These are phyloP conservation scores for Caenorhabditis latens DNA, from an alignment of 1,140 invertebrate genomes.

Conservation along the genomic window DNA sequence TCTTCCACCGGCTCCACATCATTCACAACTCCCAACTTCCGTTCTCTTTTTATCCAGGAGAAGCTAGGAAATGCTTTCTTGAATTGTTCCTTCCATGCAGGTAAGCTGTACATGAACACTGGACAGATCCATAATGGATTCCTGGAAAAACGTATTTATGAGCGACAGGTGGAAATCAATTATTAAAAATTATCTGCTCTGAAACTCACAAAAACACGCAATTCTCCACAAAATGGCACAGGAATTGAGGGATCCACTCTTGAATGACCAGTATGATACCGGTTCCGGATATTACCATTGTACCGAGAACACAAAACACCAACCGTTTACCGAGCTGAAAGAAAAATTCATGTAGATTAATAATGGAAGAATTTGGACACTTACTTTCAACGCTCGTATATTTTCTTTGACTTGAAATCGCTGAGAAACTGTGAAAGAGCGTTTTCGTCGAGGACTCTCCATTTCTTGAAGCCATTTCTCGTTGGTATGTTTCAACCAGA, in stretches of 20 bases:
- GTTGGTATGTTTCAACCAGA: not conserved
- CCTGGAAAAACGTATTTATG: not conserved
- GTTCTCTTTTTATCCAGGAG: not conserved
- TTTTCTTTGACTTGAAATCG: slow-evolving; percentile 7
- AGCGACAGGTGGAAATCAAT: not conserved
- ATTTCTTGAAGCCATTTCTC: not conserved
- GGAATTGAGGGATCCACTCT: not conserved
- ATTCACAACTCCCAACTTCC: not conserved
- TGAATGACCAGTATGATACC: not conserved
- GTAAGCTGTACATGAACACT: not conserved
- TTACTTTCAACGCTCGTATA: slow-evolving; percentile 6
- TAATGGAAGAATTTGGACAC: not conserved
- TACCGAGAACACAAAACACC: not conserved
- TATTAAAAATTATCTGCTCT: not conserved
- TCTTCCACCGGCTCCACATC: not conserved
- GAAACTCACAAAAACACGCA: not conserved
- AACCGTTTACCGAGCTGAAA: slow-evolving; percentile 10
- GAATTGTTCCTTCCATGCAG: not conserved
- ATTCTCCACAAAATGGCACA: slow-evolving; percentile 21
- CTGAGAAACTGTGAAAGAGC: slow-evolving; percentile 4
- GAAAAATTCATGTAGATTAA: too few relatives aligned
- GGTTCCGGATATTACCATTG: not conserved
- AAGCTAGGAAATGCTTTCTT: not conserved
- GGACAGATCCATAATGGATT: slow-evolving; percentile 7
- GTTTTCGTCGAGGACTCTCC: not conserved